Percentiles rank a stretch among this genome's conserved stretches.
phyloP scores from a whole-genome alignment of 2,888 invertebrate species.

The Palloptera scutellata region DNA sequence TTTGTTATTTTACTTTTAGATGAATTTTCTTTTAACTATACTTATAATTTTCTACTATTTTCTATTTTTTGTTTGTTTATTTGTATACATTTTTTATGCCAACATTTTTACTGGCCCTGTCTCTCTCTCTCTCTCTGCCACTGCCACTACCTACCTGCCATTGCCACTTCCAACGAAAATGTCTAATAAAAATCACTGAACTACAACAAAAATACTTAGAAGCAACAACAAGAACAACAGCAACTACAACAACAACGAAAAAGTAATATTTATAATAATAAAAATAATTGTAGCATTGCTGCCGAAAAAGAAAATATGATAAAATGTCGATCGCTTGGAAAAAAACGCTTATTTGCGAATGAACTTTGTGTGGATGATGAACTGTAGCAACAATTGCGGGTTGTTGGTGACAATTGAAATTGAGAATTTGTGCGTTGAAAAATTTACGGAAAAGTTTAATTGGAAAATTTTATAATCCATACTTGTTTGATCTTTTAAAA shows the following conservation, averaged over 20 bases:
- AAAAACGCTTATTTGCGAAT: slow-evolving; percentile 42
- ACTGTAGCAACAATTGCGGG: slow-evolving; percentile 28
- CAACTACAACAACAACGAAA: slow-evolving; percentile 33
- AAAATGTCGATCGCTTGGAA: slow-evolving; percentile 46
- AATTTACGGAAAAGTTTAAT: slow-evolving; percentile 19
- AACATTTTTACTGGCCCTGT: too few relatives aligned
- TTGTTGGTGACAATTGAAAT: slow-evolving; percentile 24
- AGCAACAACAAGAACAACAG: slow-evolving; percentile 5
- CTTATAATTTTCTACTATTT: slow-evolving; percentile 29
- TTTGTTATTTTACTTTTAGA: slow-evolving; percentile 4
- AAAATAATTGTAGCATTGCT: slow-evolving; percentile 10
- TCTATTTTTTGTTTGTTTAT: slow-evolving; percentile 20
- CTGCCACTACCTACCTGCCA: slow-evolving; percentile 37
- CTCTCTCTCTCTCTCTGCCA: too few relatives aligned
- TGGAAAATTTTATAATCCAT: not conserved
- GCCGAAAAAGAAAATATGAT: slow-evolving; percentile 36
- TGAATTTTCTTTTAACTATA: slow-evolving; percentile 21
- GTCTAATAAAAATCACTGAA: slow-evolving; percentile 41
- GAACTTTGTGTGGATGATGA: slow-evolving; percentile 35
- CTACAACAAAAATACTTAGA: slow-evolving; percentile 29
- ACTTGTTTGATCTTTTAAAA: too few relatives aligned
- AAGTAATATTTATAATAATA: slow-evolving; percentile 40
- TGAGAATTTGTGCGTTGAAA: slow-evolving; percentile 13
- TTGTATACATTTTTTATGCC: slow-evolving; percentile 3
- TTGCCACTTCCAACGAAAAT: slow-evolving; percentile 46